These are phyloP conservation scores for Tachina lurida DNA, from an alignment of 2,888 invertebrate species.

Conservation along the genomic window DNA sequence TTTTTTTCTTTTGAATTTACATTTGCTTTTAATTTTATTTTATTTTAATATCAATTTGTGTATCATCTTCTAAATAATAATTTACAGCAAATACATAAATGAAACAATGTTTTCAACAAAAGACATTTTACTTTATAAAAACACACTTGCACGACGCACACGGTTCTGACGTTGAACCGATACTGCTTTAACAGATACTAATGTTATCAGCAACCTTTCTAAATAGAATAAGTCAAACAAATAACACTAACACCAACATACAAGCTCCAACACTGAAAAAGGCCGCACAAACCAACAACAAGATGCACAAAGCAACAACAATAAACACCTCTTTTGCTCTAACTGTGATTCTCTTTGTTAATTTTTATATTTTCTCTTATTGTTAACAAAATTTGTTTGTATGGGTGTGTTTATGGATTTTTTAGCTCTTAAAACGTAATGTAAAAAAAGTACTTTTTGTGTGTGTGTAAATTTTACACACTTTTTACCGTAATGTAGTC, in stretches of 20 bases:
- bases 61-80: constrained; percentile 18
- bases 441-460: too few species aligned
- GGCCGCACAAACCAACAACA: constrained; percentile 41
- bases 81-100: constrained; percentile 28
- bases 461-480: too few species aligned
- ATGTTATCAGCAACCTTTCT: constrained; percentile 78
- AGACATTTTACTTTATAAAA: neutral
- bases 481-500: too few species aligned
- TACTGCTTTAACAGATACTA: constrained; percentile 79
- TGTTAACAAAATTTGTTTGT: constrained; percentile 32
- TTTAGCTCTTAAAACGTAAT: neutral
- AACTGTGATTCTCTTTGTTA: constrained; percentile 19
- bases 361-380: constrained; percentile 8
- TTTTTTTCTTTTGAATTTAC: neutral
- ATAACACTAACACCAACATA: constrained; percentile 52
- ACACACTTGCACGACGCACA: constrained; percentile 74
- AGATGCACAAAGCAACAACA: constrained; percentile 36
- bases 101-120: constrained; percentile 34
- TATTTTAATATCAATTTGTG: constrained; percentile 4
- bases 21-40: constrained; percentile 15
- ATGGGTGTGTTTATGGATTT: constrained; percentile 53
- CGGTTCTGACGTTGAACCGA: constrained; percentile 82
- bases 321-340: constrained; percentile 40
- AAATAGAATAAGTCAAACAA: constrained; percentile 77
- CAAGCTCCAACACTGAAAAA: constrained; percentile 65